These are phyloP conservation scores for Drosophila gaucha DNA, from an alignment of 2,888 invertebrate species.

Conservation along the genomic window DNA sequence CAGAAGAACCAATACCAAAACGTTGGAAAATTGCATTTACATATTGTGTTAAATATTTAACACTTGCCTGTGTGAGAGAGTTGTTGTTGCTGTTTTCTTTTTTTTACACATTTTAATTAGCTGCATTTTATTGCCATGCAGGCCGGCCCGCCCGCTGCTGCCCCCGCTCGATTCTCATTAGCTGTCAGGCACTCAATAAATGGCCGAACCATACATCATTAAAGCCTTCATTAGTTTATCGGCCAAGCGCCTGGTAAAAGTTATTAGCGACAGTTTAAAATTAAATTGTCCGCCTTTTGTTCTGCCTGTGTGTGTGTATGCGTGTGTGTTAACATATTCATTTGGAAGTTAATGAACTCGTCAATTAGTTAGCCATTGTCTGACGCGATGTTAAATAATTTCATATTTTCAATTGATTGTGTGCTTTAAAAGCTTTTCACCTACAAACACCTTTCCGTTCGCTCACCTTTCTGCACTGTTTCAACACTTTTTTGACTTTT, in stretches of 20 bases:
- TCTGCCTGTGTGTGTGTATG: background rate
- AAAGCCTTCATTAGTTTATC: slow-evolving; percentile 79
- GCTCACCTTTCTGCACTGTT: no score
- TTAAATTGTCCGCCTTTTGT: slow-evolving; percentile 66
- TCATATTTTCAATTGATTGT: slow-evolving; percentile 36
- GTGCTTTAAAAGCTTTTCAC: no score
- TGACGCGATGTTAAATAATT: slow-evolving; percentile 58
- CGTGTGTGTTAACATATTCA: slow-evolving; percentile 65
- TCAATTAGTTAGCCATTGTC: slow-evolving; percentile 75
- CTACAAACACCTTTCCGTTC: no score
- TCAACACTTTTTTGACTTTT: background rate
- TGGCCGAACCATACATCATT: slow-evolving; percentile 71
- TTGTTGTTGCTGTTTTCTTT: slow-evolving; percentile 1
- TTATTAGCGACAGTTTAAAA: slow-evolving; percentile 81
- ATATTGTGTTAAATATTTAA: slow-evolving; percentile 70
- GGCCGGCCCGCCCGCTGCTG: slow-evolving; percentile 12
- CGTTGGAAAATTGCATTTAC: slow-evolving; percentile 60
- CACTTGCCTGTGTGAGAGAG: slow-evolving; percentile 30
- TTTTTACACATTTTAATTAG: slow-evolving; percentile 72
- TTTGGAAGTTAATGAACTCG: slow-evolving; percentile 78
- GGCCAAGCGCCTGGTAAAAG: slow-evolving; percentile 66
- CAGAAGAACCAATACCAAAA: slow-evolving; percentile 26
- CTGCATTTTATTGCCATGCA: slow-evolving; percentile 68
- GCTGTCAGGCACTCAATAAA: slow-evolving; percentile 60
- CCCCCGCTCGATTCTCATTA: slow-evolving; percentile 46